A percentile compares a stretch with the other conserved stretches of the same genome.
phyloP scores from a whole-genome alignment of 2,113 vertebrate species.

The Benthochromis sp. region DNA sequence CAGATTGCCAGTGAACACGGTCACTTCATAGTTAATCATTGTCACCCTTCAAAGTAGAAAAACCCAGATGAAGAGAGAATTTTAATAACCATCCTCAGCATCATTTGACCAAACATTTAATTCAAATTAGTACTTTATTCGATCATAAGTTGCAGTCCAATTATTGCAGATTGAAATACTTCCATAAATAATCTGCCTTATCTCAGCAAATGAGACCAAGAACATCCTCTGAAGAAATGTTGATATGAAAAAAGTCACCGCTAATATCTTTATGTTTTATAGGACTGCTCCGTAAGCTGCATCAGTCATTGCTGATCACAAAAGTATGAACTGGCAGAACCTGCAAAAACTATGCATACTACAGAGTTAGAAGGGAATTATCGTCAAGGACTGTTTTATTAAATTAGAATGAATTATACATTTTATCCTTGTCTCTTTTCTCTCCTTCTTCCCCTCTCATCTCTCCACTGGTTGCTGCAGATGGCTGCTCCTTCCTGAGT shows the following conservation, averaged over 20 bases:
- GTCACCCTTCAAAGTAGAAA: not conserved
- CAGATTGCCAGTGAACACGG: not conserved
- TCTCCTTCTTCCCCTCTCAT: not conserved
- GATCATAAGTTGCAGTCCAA: not conserved
- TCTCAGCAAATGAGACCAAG: not conserved
- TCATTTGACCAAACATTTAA: not conserved
- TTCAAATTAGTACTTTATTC: not conserved
- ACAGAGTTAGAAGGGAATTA: not conserved
- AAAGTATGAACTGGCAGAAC: not conserved
- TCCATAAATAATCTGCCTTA: not conserved
- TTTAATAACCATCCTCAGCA: not conserved
- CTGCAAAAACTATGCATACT: not conserved
- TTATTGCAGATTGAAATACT: not conserved
- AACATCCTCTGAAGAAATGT: not conserved
- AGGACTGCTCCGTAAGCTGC: not conserved
- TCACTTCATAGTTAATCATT: conserved; percentile 34
- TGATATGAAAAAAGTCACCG: not conserved
- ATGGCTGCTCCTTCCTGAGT: not conserved
- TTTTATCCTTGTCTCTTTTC: not conserved
- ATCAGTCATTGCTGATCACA: not conserved
- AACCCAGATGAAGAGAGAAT: not conserved
- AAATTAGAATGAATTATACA: not conserved
- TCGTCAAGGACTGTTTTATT: not conserved
- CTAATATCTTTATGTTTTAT: not conserved
- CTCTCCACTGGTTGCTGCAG: not conserved